Evolutionary conservation across 2,888 invertebrate species (phyloP), one percentile per base, ranked within the genome.

Genomic region (Agonopterix arenella): DNA sequence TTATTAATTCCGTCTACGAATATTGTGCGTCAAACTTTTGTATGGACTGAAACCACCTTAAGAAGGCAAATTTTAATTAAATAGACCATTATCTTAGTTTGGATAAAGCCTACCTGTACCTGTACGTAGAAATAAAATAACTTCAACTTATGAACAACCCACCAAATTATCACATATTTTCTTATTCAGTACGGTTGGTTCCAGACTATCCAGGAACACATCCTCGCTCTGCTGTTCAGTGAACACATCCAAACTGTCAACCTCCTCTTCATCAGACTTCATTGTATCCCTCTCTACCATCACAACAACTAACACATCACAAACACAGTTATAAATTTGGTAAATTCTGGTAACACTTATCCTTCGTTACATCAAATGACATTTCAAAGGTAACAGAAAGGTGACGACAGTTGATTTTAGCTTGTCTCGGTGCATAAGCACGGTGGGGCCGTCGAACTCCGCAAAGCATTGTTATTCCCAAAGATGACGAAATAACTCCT

Each of bases 391-490:
- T 66, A 67, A 66, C 68, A 60, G 60, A 65, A 62, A 63, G 60
- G 68, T 65, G 66, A 60, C 61, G 56, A 60, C 57, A 61, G 66
- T 62, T 62, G 56, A 45, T 37, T 45, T 28, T 18, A 45, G 61
- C 50, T 59, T 71, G 81, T 77, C 68, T 70, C 80, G 81, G 74
- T 80, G 58, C 60, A 66, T 81, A 75, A 72, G 64, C 73, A 76
- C 76, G 76, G 60, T 28, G 28, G 28, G 86, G 85, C 76, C 83
- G 77, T 73, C 82, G 88, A 89, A 85, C 88, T 81, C 69, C 64
- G 62, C 53, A 50, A 49, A 67, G 66, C 79, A 85, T 84, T 82
- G 77, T 80, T 83, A 84, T 84, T 84, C 82, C 80, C 75, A 76
- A 81, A 83, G 79, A 76, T 80, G 73, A 77, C 75, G 60, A 70